Base-by-base conservation (phyloP, 2,797 vertebrate species). In the Pogoniulus pusillus region DNA sequence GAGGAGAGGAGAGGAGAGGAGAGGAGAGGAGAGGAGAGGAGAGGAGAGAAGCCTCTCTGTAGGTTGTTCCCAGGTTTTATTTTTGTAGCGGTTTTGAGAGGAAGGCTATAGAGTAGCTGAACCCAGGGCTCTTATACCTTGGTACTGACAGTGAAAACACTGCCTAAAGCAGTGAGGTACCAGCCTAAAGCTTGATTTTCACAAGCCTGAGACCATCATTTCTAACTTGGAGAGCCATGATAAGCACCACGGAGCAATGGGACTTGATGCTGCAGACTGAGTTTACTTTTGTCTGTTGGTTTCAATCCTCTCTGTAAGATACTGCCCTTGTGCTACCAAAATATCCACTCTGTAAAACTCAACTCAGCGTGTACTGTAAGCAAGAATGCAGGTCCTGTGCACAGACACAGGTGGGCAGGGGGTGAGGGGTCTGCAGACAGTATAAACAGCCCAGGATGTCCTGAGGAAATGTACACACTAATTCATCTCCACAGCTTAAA, bases 71-170 rank as follows among this genome's bases (percentile, higher is more conserved):
- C 92, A 91, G 94, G 83, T 79, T 96, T 97, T 98, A 97, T 97
- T 97, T 97, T 97, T 97, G 81, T 97, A 97, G 91, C 6, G 58
- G 76, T 96, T 76, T 58, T 37, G 78, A 68, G 51, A 93, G 90
- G 93, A 73, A 83, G 24, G 76, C 86, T 92, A 49, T 63, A 82
- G 7, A 79, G 63, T 27, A 72, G 53, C 51, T 69, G 82, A 89
- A 91, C 76, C 68, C 83, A 60, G 94, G 92, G 84, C 85, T 94
- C 29, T 60, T 77, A 84, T 26, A 65, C 64, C 10, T 72, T 91
- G 65, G 57, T 94, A 88, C 35, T 70, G 66, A 80, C 37, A 80
- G 92, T 66, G 85, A 93, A 91, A 94, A 85, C 51, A 53, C 84
- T 81, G 43, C 49, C 12, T 76, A 76, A 68, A 79, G n/a, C n/a